These are phyloP conservation scores for Gallinago paraguaiae DNA, from an alignment of 2,113 vertebrate genomes.

Conservation along the genomic window DNA sequence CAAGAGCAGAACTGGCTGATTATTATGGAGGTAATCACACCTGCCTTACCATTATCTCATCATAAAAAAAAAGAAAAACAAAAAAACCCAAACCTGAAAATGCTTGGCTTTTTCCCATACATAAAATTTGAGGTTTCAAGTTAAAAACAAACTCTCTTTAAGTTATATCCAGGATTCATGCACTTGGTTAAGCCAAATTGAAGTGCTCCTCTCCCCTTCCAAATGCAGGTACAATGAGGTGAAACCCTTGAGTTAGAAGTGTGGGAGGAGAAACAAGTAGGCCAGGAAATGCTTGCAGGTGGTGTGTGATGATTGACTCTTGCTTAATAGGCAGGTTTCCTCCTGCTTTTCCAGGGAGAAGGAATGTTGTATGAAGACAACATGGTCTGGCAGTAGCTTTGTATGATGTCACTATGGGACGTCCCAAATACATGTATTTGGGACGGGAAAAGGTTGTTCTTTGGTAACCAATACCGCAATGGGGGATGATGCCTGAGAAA, in stretches of 20 bases:
- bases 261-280: neutral
- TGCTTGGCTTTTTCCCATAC: neutral
- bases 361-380: neutral
- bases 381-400: neutral
- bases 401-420: neutral
- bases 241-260: neutral
- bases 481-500: neutral
- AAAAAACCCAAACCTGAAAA: neutral
- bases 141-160: neutral
- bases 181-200: neutral
- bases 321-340: neutral
- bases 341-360: conserved; percentile 7
- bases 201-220: neutral
- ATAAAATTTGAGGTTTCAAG: neutral
- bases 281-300: neutral
- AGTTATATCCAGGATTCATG: neutral
- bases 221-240: neutral
- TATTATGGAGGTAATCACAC: neutral
- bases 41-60: neutral
- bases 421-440: neutral
- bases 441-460: neutral
- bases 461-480: neutral
- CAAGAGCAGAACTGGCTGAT: neutral
- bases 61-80: neutral
- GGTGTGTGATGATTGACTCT: neutral